Percentiles rank a stretch among this genome's conserved stretches.
Conservation (phyloP, 2,797 vertebrate genomes). For the Sebastolobus altivelis region DNA sequence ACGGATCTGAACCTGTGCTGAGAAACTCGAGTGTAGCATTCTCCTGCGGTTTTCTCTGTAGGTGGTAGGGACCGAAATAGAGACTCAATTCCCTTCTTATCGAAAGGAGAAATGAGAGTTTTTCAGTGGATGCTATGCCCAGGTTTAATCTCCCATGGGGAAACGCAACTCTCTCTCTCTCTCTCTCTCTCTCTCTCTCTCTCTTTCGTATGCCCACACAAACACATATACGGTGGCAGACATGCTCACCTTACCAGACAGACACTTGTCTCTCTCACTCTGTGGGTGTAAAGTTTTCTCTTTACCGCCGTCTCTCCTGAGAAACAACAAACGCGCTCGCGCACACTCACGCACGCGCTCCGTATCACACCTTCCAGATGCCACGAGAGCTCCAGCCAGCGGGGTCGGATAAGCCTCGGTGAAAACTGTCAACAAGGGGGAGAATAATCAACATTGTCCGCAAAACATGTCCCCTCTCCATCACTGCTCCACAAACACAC, state of each 20-base stretch:
- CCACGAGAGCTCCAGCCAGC: slow-evolving; percentile 42
- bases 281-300: slow-evolving; percentile 71
- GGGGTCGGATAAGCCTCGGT: slow-evolving; percentile 57
- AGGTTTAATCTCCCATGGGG: slow-evolving; percentile 76
- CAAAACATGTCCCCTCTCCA: slow-evolving; percentile 34
- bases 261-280: slow-evolving; percentile 65
- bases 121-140: slow-evolving; percentile 70
- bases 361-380: slow-evolving; percentile 73
- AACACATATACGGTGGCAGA: slow-evolving; percentile 45
- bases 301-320: slow-evolving; percentile 42
- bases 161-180: slow-evolving; percentile 40
- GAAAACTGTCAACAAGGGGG: slow-evolving; percentile 51
- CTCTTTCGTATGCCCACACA: slow-evolving; percentile 56
- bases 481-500: slow-evolving; percentile 32
- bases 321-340: slow-evolving; percentile 48
- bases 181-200: slow-evolving; percentile 35
- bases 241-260: slow-evolving; percentile 70
- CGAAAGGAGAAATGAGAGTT: slow-evolving; percentile 72
- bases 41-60: slow-evolving; percentile 69
- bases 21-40: slow-evolving; percentile 57
- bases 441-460: slow-evolving; percentile 53
- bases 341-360: slow-evolving; percentile 1
- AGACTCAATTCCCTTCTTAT: slow-evolving; percentile 78
- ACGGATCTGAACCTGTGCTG: slow-evolving; percentile 60
- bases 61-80: slow-evolving; percentile 75